These are phyloP conservation scores for Pelagia noctiluca DNA, from an alignment of 30 jellyfish, hydroid and myxozoan species.

Conservation along the genomic window DNA sequence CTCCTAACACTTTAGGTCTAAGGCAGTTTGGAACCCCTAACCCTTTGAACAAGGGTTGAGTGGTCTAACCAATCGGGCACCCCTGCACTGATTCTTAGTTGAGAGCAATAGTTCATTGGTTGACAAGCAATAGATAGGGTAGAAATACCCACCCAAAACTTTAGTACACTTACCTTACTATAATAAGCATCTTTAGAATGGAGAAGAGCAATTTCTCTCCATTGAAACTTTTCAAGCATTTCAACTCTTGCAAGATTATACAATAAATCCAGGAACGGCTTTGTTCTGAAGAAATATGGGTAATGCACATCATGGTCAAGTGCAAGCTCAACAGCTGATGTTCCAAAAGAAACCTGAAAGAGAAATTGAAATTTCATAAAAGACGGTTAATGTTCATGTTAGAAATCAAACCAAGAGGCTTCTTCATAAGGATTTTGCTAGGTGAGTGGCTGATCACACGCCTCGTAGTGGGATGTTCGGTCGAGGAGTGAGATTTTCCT, in stretches of 20 bases:
- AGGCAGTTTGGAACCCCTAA: no score
- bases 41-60: no score
- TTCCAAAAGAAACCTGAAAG: constrained; percentile 80
- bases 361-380: background rate
- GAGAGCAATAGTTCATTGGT: no score
- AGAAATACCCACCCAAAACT: no score
- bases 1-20: no score
- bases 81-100: no score
- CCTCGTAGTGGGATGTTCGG: no score
- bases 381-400: background rate
- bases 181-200: constrained; percentile 69
- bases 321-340: constrained; percentile 67
- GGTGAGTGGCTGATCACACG: no score
- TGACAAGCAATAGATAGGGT: no score
- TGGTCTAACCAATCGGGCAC: no score
- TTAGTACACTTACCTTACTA: constrained; percentile 50
- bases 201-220: constrained; percentile 81
- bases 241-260: constrained; percentile 83
- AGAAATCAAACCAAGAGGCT: background rate
- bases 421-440: no score
- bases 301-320: constrained; percentile 40
- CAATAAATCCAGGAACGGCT: constrained; percentile 62
- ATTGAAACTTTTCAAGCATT: constrained; percentile 52
- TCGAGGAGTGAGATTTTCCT: no score
- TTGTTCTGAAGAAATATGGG: constrained; percentile 87